A percentile compares a stretch with the other conserved stretches of the same genome.
Evolutionary conservation across 2,113 vertebrate genomes (phyloP).

Genomic region (Festucalex cinctus): DNA sequence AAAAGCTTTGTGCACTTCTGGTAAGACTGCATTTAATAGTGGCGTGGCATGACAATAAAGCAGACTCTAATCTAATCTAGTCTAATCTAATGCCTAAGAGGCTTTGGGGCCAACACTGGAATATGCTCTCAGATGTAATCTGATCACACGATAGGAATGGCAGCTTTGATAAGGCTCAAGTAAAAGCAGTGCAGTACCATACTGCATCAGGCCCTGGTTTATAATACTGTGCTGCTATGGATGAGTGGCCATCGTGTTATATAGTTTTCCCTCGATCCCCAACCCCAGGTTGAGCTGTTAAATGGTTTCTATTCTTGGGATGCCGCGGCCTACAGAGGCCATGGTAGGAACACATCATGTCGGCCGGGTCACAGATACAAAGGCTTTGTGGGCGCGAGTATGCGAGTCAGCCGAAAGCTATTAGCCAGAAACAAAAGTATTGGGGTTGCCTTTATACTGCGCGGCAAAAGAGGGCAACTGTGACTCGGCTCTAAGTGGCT

Average conservation of each 20-base stretch:
- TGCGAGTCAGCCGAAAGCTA: slow-evolving; percentile 38
- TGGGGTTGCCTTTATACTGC: slow-evolving; percentile 26
- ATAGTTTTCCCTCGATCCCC: not conserved
- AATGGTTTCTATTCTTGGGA: slow-evolving; percentile 30
- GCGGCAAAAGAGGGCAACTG: slow-evolving; percentile 11
- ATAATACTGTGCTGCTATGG: not conserved
- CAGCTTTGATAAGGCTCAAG: slow-evolving; percentile 19
- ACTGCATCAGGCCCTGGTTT: not conserved
- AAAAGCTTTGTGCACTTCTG: not conserved
- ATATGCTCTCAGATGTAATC: slow-evolving; percentile 20
- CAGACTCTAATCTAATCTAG: not conserved
- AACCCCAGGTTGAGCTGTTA: slow-evolving; percentile 16
- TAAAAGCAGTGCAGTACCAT: slow-evolving; percentile 22
- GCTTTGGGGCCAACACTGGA: slow-evolving; percentile 9
- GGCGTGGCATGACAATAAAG: not conserved
- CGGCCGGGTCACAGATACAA: slow-evolving; percentile 53
- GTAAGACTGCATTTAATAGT: slow-evolving; percentile 4
- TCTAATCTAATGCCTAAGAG: slow-evolving; percentile 9
- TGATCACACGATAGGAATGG: slow-evolving; percentile 10
- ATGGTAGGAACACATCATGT: slow-evolving; percentile 48
- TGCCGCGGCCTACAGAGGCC: slow-evolving; percentile 25
- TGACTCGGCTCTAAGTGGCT: slow-evolving; percentile 20
- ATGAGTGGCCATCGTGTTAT: not conserved
- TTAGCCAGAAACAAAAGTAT: slow-evolving; percentile 36
- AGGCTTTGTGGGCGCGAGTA: slow-evolving; percentile 26